Evolutionary conservation across 1,140 invertebrate species (phyloP).

Genomic region (Onthophagus taurus): DNA sequence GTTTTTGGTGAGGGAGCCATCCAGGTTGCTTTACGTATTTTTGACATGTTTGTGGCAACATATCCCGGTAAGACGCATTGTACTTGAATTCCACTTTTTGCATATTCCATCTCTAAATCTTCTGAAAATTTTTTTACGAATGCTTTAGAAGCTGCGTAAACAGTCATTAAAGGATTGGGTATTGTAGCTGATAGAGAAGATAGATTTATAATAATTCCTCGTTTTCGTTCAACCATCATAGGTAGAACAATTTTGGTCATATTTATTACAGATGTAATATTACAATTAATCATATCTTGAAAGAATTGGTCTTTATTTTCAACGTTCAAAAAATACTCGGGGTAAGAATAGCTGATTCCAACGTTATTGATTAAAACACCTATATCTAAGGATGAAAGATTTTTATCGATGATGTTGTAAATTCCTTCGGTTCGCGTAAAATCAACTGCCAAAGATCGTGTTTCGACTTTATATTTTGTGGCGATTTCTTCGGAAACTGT

Average conservation of each 20-base stretch:
- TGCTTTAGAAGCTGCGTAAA: conserved; percentile 86
- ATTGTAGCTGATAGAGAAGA: conserved; percentile 74
- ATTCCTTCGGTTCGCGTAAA: conserved; percentile 63
- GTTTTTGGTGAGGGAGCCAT: conserved; percentile 68
- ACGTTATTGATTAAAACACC: conserved; percentile 94
- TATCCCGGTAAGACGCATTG: conserved; percentile 82
- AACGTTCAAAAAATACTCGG: conserved; percentile 71
- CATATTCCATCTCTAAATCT: conserved; percentile 72
- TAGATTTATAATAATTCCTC: conserved; percentile 87
- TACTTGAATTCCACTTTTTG: conserved; percentile 64
- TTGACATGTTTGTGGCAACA: conserved; percentile 90
- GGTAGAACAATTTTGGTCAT: conserved; percentile 83
- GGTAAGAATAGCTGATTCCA: conserved; percentile 81
- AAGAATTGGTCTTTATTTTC: conserved; percentile 48
- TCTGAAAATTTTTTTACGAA: conserved; percentile 79
- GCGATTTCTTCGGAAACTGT: conserved; percentile 74
- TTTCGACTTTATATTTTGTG: conserved; percentile 64
- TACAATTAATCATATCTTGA: conserved; percentile 59
- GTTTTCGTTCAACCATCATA: conserved; percentile 72
- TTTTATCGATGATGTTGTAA: conserved; percentile 65
- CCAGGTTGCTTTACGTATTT: conserved; percentile 67
- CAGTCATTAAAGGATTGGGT: conserved; percentile 72
- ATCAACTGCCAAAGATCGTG: conserved; percentile 74
- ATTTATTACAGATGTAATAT: conserved; percentile 63
- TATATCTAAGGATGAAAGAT: conserved; percentile 72